Conservation (phyloP, 2,888 invertebrate species). For the Apamea epomidion region DNA sequence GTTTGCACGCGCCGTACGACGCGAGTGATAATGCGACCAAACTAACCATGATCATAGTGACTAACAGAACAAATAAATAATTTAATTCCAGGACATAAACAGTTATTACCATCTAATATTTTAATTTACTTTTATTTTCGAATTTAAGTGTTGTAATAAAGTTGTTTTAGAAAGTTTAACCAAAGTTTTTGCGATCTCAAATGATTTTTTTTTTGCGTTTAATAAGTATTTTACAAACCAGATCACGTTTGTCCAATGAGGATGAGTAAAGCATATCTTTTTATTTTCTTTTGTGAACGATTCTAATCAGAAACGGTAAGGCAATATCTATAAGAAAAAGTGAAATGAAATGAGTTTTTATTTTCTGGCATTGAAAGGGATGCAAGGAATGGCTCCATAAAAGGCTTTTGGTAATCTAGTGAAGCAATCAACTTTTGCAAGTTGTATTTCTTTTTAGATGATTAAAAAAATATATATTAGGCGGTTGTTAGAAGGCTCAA, state of each 20-base stretch:
- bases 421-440: conserved; percentile 29
- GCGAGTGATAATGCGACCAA: conserved; percentile 45
- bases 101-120: not conserved
- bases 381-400: conserved; percentile 29
- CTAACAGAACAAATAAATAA: conserved; percentile 20
- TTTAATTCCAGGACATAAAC: conserved; percentile 3
- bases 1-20: conserved; percentile 57
- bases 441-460: conserved; percentile 16
- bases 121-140: not conserved
- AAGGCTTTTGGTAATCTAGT: conserved; percentile 25
- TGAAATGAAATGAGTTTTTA: conserved; percentile 37
- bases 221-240: not conserved
- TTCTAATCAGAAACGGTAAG: conserved; percentile 50
- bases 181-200: conserved; percentile 52
- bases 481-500: not conserved
- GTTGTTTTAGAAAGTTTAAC: conserved; percentile 45
- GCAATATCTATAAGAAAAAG: conserved; percentile 43
- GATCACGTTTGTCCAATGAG: not conserved
- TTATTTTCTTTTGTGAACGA: conserved; percentile 27
- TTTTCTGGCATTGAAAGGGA: conserved; percentile 32
- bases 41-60: conserved; percentile 39
- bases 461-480: conserved; percentile 3
- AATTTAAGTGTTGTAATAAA: conserved; percentile 24
- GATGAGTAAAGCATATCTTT: conserved; percentile 1
- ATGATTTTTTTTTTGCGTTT: conserved; percentile 11